phyloP scores from a whole-genome alignment of 2,797 vertebrate genomes.

The Etheostoma nigrum region DNA sequence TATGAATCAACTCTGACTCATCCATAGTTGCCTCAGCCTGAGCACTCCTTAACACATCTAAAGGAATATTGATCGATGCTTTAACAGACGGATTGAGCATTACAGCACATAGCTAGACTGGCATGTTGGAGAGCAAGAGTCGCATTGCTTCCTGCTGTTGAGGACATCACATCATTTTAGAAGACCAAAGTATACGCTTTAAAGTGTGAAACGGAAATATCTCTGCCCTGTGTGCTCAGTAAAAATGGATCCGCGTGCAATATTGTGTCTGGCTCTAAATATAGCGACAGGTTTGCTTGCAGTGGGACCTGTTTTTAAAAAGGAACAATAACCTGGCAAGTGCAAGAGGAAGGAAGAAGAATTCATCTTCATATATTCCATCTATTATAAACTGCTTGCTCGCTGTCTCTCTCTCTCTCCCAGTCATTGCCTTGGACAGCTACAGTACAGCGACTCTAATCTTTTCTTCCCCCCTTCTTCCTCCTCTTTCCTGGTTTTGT shows the following conservation, averaged over 20 bases:
- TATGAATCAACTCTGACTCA: constrained; percentile 62
- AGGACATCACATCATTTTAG: constrained; percentile 57
- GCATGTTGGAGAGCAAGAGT: constrained; percentile 52
- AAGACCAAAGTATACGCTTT: constrained; percentile 59
- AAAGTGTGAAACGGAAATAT: constrained; percentile 39
- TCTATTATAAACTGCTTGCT: constrained; percentile 25
- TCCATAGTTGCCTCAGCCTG: constrained; percentile 61
- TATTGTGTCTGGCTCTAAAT: constrained; percentile 71
- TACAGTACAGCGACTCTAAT: constrained; percentile 45
- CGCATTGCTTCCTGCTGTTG: constrained; percentile 52
- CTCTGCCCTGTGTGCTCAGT: constrained; percentile 37
- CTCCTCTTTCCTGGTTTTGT: constrained; percentile 37
- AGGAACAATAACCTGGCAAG: constrained; percentile 70
- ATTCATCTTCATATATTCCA: constrained; percentile 58
- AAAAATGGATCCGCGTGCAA: constrained; percentile 39
- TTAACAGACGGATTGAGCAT: constrained; percentile 67
- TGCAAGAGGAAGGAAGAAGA: constrained; percentile 35
- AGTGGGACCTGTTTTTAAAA: constrained; percentile 62
- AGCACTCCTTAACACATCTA: constrained; percentile 69
- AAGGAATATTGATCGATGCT: constrained; percentile 74
- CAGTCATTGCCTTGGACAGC: constrained; percentile 50
- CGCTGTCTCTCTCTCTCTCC: constrained; percentile 21
- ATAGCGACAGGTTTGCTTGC: constrained; percentile 70
- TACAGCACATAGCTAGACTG: constrained; percentile 53
- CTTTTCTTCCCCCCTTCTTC: constrained; percentile 35